Conservation (phyloP, 2,888 invertebrate species). For the Formica aserva region DNA sequence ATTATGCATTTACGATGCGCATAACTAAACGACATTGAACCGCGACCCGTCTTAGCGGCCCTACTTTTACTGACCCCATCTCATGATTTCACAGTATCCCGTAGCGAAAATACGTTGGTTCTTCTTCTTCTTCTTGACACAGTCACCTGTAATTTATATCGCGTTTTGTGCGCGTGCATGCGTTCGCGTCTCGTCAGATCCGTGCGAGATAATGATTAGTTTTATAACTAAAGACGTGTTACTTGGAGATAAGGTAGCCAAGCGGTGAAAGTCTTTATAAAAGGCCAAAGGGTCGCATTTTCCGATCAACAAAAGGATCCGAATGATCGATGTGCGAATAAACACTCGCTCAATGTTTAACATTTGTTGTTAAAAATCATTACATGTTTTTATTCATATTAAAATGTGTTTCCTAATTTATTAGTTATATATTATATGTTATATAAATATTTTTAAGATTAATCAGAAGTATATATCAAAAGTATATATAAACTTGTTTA, state of each 20-base stretch:
- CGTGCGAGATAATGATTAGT: slow-evolving; percentile 46
- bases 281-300: slow-evolving; percentile 43
- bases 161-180: background rate
- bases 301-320: slow-evolving; percentile 21
- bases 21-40: slow-evolving; percentile 72
- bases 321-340: slow-evolving; percentile 15
- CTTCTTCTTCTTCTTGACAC: slow-evolving; percentile 11
- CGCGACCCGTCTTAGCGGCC: slow-evolving; percentile 65
- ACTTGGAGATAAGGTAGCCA: slow-evolving; percentile 17
- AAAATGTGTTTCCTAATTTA: background rate
- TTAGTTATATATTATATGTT: background rate
- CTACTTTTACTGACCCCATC: slow-evolving; percentile 61
- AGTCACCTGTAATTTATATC: slow-evolving; percentile 39
- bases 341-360: too few relatives aligned
- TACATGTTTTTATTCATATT: background rate
- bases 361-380: background rate
- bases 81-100: slow-evolving; percentile 40
- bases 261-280: slow-evolving; percentile 46
- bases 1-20: slow-evolving; percentile 68
- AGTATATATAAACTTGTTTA: background rate
- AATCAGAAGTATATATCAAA: background rate
- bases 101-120: slow-evolving; percentile 28
- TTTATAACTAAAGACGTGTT: slow-evolving; percentile 31
- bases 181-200: slow-evolving; percentile 17
- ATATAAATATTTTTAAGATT: background rate